These are phyloP conservation scores for Eucera pruinosa DNA, from an alignment of 2,888 invertebrate genomes.

Conservation along the genomic window DNA sequence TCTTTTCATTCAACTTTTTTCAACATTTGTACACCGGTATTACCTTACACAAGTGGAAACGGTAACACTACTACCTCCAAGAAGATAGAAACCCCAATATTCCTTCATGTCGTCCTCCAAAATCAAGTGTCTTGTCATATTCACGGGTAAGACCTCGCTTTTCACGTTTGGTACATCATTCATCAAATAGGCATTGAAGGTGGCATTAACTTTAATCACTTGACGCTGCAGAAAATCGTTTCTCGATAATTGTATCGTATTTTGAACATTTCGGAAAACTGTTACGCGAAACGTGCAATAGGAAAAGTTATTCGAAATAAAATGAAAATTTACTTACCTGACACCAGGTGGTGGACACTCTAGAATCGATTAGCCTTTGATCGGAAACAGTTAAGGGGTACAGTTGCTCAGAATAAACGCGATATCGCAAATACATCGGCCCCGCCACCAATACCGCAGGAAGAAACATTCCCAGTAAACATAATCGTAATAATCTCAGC, in stretches of 20 bases:
- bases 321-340: slow-evolving; percentile 88
- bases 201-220: slow-evolving; percentile 89
- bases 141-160: slow-evolving; percentile 86
- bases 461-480: slow-evolving; percentile 88
- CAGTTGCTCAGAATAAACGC: slow-evolving; percentile 89
- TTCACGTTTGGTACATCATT: slow-evolving; percentile 87
- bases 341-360: slow-evolving; percentile 92
- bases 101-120: slow-evolving; percentile 93
- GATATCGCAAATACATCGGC: slow-evolving; percentile 90
- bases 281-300: no score
- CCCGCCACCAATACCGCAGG: slow-evolving; percentile 88
- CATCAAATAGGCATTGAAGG: slow-evolving; percentile 91
- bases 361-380: slow-evolving; percentile 90
- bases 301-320: no score
- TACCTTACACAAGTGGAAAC: slow-evolving; percentile 92
- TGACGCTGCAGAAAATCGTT: slow-evolving; percentile 86
- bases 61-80: slow-evolving; percentile 90
- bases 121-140: slow-evolving; percentile 89
- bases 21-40: neutral
- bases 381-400: slow-evolving; percentile 91
- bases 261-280: neutral
- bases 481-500: slow-evolving; percentile 87
- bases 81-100: slow-evolving; percentile 93
- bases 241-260: neutral
- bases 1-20: neutral